A percentile compares a stretch with the other conserved stretches of the same genome.
These are phyloP conservation scores for Oreocharis arfaki DNA, from an alignment of 2,113 vertebrate species.

Conservation along the genomic window DNA sequence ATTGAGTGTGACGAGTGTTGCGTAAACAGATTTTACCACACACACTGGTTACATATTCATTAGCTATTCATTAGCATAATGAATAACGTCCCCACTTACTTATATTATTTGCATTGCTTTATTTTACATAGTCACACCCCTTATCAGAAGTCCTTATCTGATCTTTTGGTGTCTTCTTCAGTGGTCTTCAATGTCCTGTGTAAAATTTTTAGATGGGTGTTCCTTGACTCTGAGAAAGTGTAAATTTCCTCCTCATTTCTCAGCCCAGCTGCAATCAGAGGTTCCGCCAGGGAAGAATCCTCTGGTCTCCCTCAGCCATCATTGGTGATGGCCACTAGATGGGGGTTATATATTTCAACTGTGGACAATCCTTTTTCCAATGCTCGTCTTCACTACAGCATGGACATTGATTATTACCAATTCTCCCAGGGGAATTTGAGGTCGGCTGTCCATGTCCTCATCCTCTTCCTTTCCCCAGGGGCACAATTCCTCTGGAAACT, in stretches of 20 bases:
- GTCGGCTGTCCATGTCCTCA: not conserved
- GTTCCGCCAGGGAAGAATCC: not conserved
- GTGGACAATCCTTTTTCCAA: not conserved
- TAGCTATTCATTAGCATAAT: not conserved
- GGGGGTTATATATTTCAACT: not conserved
- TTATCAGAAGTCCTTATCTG: not conserved
- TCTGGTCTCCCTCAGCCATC: not conserved
- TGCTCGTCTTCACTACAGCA: not conserved
- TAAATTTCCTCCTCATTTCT: not conserved
- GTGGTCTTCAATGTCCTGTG: not conserved
- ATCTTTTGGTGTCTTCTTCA: not conserved
- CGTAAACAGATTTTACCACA: not conserved
- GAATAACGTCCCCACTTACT: not conserved
- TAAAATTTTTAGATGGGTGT: not conserved
- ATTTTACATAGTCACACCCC: not conserved
- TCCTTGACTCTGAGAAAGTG: not conserved
- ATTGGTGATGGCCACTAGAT: fast-evolving
- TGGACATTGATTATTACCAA: too few relatives aligned
- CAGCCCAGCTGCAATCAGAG: not conserved
- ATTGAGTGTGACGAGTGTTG: too few relatives aligned
- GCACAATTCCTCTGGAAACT: not conserved
- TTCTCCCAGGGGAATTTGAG: not conserved
- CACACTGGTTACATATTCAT: not conserved
- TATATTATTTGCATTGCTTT: not conserved
- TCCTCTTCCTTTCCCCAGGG: not conserved